A percentile compares a stretch with the other conserved stretches of the same genome.
These are phyloP conservation scores for Sphaeridia pumilis DNA, from an alignment of 2,888 invertebrate species.

Conservation along the genomic window DNA sequence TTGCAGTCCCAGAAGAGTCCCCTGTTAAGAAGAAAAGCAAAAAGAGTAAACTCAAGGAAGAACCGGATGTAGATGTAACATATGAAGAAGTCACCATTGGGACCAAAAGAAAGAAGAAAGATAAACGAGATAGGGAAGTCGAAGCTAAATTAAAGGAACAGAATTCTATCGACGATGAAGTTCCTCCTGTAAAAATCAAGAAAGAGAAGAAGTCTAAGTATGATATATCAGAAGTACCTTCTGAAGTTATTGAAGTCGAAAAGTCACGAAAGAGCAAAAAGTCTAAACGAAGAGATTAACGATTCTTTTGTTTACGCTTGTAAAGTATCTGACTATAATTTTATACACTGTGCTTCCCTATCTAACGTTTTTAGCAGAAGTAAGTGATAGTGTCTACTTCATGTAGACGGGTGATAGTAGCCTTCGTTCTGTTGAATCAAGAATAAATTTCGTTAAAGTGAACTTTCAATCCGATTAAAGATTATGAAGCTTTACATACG, in stretches of 20 bases:
- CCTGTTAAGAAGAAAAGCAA: neutral
- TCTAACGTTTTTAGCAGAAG: too few relatives aligned
- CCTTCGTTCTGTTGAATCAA: too few relatives aligned
- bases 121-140: neutral
- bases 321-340: too few relatives aligned
- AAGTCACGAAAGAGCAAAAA: neutral
- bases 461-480: too few relatives aligned
- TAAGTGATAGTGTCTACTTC: too few relatives aligned
- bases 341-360: too few relatives aligned
- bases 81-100: neutral
- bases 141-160: neutral
- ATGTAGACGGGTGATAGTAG: too few relatives aligned
- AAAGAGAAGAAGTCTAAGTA: neutral
- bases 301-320: too few relatives aligned
- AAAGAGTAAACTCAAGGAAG: neutral
- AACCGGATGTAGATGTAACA: neutral
- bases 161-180: too few relatives aligned
- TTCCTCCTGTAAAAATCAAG: neutral
- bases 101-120: neutral
- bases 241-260: neutral
- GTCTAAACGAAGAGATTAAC: neutral
- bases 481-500: too few relatives aligned
- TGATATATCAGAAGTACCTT: neutral
- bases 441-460: too few relatives aligned
- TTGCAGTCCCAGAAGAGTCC: too few relatives aligned